Base-by-base conservation (phyloP, 30 jellyfish, hydroid and myxozoan genomes). In the Cassiopea xamachana region DNA sequence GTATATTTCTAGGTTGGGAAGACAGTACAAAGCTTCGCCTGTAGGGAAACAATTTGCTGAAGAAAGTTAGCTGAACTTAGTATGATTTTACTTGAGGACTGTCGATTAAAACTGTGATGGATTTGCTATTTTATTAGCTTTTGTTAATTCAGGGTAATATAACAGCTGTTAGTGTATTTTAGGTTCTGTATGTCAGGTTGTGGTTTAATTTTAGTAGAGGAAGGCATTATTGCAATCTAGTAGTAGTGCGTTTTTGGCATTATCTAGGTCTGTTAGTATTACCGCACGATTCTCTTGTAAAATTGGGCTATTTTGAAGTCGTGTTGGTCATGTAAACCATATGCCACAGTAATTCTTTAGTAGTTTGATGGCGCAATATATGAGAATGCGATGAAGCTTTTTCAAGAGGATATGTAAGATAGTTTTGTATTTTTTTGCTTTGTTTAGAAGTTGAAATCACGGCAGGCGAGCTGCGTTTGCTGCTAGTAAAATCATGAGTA, bases 1-100 rank as follows among this genome's bases (percentile, higher is more conserved):
- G 75, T 82, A 82, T 82, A 79, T 82, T 82, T 82, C 68, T 82
- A 82, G 90, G 90, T 82, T 82, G 90, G 90, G 90, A 69, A 82
- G 90, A 82, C 79, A 82, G 90, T 71, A 82, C 90, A 82, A 82
- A 67, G 90, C 90, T 71, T 62, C 90, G 50, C 87, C 73, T 49
- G 75, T 82, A 82, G 90, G 90, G 80, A 71, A 82, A 78, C 87
- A 78, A 12, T 78, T 14, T 78, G 87, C 87, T 78, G 87, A 78
- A 78, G 87, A 78, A 49, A 77, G 73, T 48, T 82, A 82, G 73
- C 90, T 62, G 90, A 79, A 82, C 15, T 82, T 82, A 60, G 90
- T 60, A 82, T 82, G 90, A 44, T 62, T 46, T 64, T 48, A 50
- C 19, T 78, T 75, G 75, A 78, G 51, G 71, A 48, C 45, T 78